Conservation (phyloP, 2,113 vertebrate species). For the Eupsittula cactorum region DNA sequence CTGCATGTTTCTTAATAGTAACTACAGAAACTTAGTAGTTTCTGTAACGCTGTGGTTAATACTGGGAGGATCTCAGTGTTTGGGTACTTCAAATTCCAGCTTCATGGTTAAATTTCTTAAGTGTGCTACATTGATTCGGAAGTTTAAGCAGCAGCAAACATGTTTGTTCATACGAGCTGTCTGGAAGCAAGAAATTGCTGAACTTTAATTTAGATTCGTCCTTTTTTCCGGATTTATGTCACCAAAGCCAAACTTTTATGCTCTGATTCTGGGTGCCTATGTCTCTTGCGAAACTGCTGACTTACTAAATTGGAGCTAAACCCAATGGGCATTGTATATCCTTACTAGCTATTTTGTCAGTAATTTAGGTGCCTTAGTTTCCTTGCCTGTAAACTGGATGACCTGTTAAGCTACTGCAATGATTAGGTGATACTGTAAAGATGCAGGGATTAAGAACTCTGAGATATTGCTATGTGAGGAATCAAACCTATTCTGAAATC, state of each 20-base stretch:
- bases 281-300: neutral
- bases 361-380: neutral
- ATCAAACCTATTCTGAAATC: neutral
- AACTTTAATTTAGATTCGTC: neutral
- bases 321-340: too few relatives aligned
- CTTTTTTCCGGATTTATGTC: neutral
- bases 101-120: neutral
- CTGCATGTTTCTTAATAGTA: neutral
- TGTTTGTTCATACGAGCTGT: neutral
- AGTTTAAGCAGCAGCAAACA: neutral
- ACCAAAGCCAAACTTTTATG: neutral
- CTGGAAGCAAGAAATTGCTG: neutral
- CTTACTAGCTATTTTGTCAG: neutral
- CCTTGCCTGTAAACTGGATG: neutral
- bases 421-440: neutral
- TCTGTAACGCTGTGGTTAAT: neutral
- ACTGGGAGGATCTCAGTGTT: neutral
- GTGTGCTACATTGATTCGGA: neutral
- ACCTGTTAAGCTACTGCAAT: neutral
- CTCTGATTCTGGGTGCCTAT: neutral
- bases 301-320: neutral
- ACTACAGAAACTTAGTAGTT: neutral
- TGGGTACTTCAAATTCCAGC: neutral
- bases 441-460: neutral
- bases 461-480: neutral